Evolutionary conservation across 2,113 vertebrate genomes (phyloP), one percentile per base, ranked within the genome.

Genomic region (Paraplagusia blochii): DNA sequence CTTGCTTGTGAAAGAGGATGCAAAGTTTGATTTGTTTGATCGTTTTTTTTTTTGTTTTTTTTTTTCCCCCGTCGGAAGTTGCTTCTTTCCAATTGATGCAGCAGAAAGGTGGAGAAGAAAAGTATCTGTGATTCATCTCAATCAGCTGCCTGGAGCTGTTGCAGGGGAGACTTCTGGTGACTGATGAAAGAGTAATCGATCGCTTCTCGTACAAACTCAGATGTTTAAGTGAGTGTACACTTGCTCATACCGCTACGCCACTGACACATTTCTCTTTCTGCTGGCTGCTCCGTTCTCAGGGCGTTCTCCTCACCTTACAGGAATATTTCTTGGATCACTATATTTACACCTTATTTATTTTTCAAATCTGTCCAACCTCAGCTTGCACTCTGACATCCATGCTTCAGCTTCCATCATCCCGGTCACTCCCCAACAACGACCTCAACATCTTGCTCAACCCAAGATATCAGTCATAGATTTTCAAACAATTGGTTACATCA

Each of bases 161-260:
- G 56, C 52, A 39, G 58, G 49, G 49, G 7, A 57, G 61, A 53
- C 43, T 51, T 36, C 6, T 58, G 40, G 42, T 48, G 59, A 53
- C 47, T 43, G 77, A 79, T 80, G 63, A 70, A 65, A 73, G 62
- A 47, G 42, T 29, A 63, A 72, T 75, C 39, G 44, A 58, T 52
- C 33, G 55, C 65, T 65, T 48, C 53, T 61, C 53, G 13, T 53
- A 44, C 44, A 13, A 16, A 51, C 53, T 52, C 15, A 9, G 38
- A 63, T 22, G 12, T 40, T 13, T 29, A 65, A 71, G 46, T 36
- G 39, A 60, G 53, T 48, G 50, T 9, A 22, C 35, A 15, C 53
- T 66, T 50, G 22, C 38, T 39, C 38, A 11, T 39, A 4, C 11
- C 38, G 10, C 53, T 33, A 56, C 33, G 65, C 55, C 13, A 53